Evolutionary conservation across 2,888 invertebrate genomes (phyloP).

Genomic region (Agrypnus murinus): DNA sequence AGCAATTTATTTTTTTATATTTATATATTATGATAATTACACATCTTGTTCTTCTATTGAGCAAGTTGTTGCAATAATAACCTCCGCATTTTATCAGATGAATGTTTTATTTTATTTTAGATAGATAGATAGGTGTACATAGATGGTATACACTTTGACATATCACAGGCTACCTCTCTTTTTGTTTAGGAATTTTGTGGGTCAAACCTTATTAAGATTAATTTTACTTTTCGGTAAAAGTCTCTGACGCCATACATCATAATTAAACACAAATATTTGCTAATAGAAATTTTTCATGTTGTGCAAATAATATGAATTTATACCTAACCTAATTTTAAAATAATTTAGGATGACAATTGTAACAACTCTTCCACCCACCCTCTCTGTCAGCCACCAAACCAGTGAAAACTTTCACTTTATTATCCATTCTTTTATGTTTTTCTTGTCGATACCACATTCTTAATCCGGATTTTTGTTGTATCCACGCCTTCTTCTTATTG

Average conservation of each 20-base stretch:
- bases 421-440: not conserved
- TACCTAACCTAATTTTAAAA: not conserved
- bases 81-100: not conserved
- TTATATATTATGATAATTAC: conserved; percentile 17
- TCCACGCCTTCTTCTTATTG: conserved; percentile 9
- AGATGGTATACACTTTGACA: not conserved
- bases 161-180: conserved; percentile 12
- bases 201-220: conserved; percentile 14
- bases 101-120: conserved; percentile 1
- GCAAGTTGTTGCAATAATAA: not conserved
- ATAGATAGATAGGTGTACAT: no score
- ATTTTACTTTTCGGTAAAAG: conserved; percentile 21
- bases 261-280: conserved; percentile 1
- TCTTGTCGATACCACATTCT: no score
- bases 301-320: not conserved
- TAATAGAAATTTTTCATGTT: conserved; percentile 10
- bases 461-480: not conserved
- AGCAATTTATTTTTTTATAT: conserved; percentile 18
- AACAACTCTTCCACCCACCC: no score
- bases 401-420: conserved; percentile 15
- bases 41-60: not conserved
- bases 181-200: not conserved
- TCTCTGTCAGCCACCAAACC: no score
- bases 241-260: not conserved
- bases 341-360: not conserved